These are phyloP conservation scores for Dicranocentrus wangi DNA, from an alignment of 2,888 invertebrate species.

Conservation along the genomic window DNA sequence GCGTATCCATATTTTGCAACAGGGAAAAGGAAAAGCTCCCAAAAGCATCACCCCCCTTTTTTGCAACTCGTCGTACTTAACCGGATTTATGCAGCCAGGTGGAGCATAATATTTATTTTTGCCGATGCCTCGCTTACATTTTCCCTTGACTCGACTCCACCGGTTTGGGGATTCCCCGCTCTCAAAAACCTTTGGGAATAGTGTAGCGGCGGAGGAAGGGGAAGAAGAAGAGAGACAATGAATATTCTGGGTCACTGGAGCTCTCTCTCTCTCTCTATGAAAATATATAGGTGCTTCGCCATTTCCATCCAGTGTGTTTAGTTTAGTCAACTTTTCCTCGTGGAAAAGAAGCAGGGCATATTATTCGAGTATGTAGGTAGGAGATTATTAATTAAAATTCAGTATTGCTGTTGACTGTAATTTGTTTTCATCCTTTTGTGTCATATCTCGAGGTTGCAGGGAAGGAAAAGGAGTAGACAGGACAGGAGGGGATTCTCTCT, in stretches of 20 bases:
- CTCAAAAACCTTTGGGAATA: too few species aligned
- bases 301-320: background rate
- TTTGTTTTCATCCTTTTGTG: constrained; percentile 41
- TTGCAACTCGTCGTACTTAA: constrained; percentile 37
- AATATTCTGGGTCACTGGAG: background rate
- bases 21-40: too few species aligned
- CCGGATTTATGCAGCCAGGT: constrained; percentile 48
- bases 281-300: too few species aligned
- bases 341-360: background rate
- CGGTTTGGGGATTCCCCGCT: too few species aligned
- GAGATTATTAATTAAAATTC: constrained; percentile 55
- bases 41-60: constrained; percentile 29
- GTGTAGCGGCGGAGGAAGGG: too few species aligned
- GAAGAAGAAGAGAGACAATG: constrained; percentile 16
- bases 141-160: too few species aligned
- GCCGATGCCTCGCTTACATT: too few species aligned
- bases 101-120: constrained; percentile 41
- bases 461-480: background rate
- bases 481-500: background rate
- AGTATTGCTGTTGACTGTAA: constrained; percentile 42
- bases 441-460: constrained; percentile 14
- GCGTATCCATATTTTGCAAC: too few species aligned
- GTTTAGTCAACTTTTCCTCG: background rate
- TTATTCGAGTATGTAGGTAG: background rate
- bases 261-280: background rate